Percentiles rank a stretch among this genome's conserved stretches.
Evolutionary conservation across 2,113 vertebrate species (phyloP).

Genomic region (Pteropus alecto): DNA sequence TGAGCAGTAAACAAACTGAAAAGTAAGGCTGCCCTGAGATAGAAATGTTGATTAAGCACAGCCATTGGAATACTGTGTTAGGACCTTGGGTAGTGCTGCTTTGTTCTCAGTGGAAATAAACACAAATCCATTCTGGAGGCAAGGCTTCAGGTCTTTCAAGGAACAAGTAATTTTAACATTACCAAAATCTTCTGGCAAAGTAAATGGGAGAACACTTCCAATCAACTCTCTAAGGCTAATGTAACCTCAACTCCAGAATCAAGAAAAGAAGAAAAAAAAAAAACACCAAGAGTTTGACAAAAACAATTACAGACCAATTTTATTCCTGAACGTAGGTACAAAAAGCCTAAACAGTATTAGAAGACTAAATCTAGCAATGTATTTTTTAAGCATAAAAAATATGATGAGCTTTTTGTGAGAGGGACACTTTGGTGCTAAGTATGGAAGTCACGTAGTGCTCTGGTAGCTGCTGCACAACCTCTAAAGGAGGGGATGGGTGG

Average conservation of each 20-base stretch:
- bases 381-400: background rate
- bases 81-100: background rate
- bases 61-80: accelerated
- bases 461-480: too few species aligned
- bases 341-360: background rate
- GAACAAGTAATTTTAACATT: background rate
- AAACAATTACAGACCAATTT: background rate
- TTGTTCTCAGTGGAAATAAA: background rate
- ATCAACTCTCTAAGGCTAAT: background rate
- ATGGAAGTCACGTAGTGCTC: too few species aligned
- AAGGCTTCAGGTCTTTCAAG: background rate
- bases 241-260: background rate
- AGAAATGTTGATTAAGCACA: background rate
- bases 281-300: background rate
- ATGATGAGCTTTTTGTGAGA: too few species aligned
- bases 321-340: background rate
- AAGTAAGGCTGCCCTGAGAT: background rate
- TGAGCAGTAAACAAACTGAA: background rate
- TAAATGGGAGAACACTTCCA: background rate
- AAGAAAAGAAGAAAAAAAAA: background rate
- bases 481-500: too few species aligned
- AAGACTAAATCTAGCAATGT: background rate
- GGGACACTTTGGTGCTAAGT: too few species aligned
- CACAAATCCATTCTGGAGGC: background rate
- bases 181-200: background rate